Conservation (phyloP, 2,797 vertebrate genomes). For the Acanthurus tractus region DNA sequence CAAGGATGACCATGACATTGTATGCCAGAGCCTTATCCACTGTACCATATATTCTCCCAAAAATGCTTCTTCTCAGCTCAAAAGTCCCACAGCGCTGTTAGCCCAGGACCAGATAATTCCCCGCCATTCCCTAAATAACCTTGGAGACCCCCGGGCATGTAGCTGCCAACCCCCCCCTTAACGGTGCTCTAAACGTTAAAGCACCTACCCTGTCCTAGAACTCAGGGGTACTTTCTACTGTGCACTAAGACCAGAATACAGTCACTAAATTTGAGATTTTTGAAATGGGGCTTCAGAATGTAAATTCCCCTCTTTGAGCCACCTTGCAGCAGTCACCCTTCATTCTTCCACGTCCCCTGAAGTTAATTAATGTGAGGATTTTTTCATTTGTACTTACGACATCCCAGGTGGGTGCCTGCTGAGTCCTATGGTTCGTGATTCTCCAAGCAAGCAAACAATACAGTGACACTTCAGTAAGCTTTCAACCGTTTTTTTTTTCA, state of each 20-base stretch:
- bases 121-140: conserved; percentile 49
- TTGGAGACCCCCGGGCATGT: conserved; percentile 50
- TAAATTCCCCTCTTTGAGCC: conserved; percentile 59
- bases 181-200: conserved; percentile 50
- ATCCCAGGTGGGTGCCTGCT: conserved; percentile 67
- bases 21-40: conserved; percentile 86
- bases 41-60: conserved; percentile 34
- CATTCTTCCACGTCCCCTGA: conserved; percentile 23
- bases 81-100: conserved; percentile 50
- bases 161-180: conserved; percentile 17
- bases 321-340: conserved; percentile 39
- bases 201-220: conserved; percentile 83
- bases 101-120: conserved; percentile 58
- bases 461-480: conserved; percentile 49
- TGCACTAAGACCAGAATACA: conserved; percentile 81
- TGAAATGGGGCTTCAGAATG: conserved; percentile 74
- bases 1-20: conserved; percentile 82
- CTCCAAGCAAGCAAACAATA: conserved; percentile 41
- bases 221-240: conserved; percentile 93
- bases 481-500: conserved; percentile 62
- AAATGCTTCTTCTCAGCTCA: conserved; percentile 45
- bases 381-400: conserved; percentile 46
- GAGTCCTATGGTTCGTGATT: conserved; percentile 58
- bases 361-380: conserved; percentile 42
- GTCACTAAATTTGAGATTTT: conserved; percentile 67